These are phyloP conservation scores for Drosophila anomelani DNA, from an alignment of 2,888 invertebrate species.

Conservation along the genomic window DNA sequence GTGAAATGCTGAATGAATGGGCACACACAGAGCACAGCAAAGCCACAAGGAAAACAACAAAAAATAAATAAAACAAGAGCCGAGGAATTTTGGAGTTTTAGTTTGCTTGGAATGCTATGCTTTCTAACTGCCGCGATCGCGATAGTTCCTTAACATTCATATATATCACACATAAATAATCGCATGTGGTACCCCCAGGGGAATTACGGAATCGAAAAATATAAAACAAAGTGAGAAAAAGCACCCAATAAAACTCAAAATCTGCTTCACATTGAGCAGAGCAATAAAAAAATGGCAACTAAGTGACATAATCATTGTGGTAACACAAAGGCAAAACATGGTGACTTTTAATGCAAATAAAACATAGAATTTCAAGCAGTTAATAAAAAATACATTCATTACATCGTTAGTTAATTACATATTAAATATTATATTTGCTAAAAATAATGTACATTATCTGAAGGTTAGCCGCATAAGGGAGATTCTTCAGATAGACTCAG, in stretches of 20 bases:
- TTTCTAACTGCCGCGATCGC: conserved; percentile 70
- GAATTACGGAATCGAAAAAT: background rate
- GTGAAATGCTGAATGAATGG: conserved; percentile 46
- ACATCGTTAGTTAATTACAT: background rate
- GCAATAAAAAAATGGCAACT: conserved; percentile 27
- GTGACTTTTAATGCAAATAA: conserved; percentile 29
- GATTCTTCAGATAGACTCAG: too few relatives aligned
- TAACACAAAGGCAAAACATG: conserved; percentile 29
- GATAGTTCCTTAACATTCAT: conserved; percentile 28
- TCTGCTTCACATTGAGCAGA: conserved; percentile 17
- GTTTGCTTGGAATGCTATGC: conserved; percentile 61
- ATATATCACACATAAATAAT: background rate
- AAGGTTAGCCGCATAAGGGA: too few relatives aligned
- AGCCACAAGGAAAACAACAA: conserved; percentile 6
- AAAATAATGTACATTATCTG: too few relatives aligned
- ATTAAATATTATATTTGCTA: too few relatives aligned
- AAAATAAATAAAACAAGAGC: conserved; percentile 21
- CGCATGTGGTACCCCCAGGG: conserved; percentile 11
- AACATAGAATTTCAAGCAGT: conserved; percentile 4
- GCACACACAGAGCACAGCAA: conserved; percentile 24
- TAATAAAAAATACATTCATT: conserved; percentile 10
- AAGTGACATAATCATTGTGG: conserved; percentile 68
- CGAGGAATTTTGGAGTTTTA: conserved; percentile 32
- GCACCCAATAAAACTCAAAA: conserved; percentile 1
- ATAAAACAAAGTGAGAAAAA: background rate